Evolutionary conservation across 2,797 vertebrate species (phyloP), one percentile per base, ranked within the genome.

Genomic region (Sebastes miniatus): DNA sequence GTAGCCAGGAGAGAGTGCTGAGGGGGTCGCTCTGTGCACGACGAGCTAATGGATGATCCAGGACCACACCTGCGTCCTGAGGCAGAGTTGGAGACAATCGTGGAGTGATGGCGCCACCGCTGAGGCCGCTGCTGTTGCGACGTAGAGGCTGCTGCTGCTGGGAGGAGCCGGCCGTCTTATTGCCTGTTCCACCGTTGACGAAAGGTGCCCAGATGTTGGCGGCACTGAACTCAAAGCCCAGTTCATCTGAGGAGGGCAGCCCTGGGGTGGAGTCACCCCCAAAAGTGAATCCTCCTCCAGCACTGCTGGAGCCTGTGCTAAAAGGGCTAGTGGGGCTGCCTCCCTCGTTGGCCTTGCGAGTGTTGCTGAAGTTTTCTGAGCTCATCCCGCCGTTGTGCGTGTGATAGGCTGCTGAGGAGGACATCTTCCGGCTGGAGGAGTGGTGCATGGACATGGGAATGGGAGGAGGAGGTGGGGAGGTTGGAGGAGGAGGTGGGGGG

Each of bases 121-220:
- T 97, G 72, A 96, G 91, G 43, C 96, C 96, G 61, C 96, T 97
- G 94, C 93, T 97, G 92, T 97, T 97, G 66, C 96, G 92, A 3
- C 94, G 94, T 3, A 93, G 74, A 18, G 93, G 34, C 34, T 36
- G 91, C 81, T 91, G 93, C 88, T 88, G 92, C 87, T 93, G 91
- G 29, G 92, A 74, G 43, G 92, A 69, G 70, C 90, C 65, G 1
- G 82, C 22, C 1, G 88, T 80, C 89, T 85, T 93, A 66, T 59
- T 91, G 83, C 71, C 94, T 29, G 83, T 85, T 18, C 69, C 95
- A 29, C 96, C 94, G 16, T 97, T 95, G 31, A 96, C 95, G 0
- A 99, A 98, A 0, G 97, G 97, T 0, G 97, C 97, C 98, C 98
- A 99, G 93, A 99, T 98, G 92, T 98, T 96, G 86, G 96, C 93